Evolutionary conservation across 2,797 vertebrate genomes (phyloP).

Genomic region (Cyclura pinguis): DNA sequence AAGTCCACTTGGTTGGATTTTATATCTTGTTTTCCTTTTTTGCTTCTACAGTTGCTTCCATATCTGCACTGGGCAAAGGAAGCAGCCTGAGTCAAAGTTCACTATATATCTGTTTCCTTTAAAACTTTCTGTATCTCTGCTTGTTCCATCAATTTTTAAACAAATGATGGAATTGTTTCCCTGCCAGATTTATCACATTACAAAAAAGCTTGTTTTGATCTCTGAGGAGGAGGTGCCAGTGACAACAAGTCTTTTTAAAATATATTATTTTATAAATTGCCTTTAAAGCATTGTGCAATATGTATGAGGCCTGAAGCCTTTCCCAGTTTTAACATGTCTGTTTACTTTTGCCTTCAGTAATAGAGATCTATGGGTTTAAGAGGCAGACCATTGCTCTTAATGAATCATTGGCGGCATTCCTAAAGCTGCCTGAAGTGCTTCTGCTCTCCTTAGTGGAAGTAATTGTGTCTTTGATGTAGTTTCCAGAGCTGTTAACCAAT

Average conservation of each 20-base stretch:
- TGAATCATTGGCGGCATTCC: slow-evolving; percentile 74
- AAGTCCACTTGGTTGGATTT: slow-evolving; percentile 46
- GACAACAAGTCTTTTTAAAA: background rate
- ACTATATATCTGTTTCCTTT: slow-evolving; percentile 70
- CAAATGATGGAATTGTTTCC: slow-evolving; percentile 34
- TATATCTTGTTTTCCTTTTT: slow-evolving; percentile 31
- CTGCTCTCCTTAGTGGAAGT: slow-evolving; percentile 74
- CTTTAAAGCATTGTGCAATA: slow-evolving; percentile 18
- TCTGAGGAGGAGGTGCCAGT: background rate
- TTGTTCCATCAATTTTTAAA: slow-evolving; percentile 45
- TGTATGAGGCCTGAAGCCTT: slow-evolving; percentile 45
- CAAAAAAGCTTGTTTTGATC: slow-evolving; percentile 55
- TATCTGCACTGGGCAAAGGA: slow-evolving; percentile 51
- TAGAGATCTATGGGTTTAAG: slow-evolving; percentile 66
- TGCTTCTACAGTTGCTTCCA: slow-evolving; percentile 23
- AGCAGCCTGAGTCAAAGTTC: slow-evolving; percentile 59
- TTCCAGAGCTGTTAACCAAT: slow-evolving; percentile 77
- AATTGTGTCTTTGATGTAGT: slow-evolving; percentile 78
- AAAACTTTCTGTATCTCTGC: slow-evolving; percentile 49
- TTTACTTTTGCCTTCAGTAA: slow-evolving; percentile 63
- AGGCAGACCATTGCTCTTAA: slow-evolving; percentile 73
- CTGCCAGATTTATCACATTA: slow-evolving; percentile 45
- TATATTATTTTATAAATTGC: slow-evolving; percentile 3
- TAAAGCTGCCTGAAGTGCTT: slow-evolving; percentile 74
- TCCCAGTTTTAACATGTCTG: slow-evolving; percentile 36